Conservation (phyloP, 2,888 invertebrate genomes). For the Nebria salina region DNA sequence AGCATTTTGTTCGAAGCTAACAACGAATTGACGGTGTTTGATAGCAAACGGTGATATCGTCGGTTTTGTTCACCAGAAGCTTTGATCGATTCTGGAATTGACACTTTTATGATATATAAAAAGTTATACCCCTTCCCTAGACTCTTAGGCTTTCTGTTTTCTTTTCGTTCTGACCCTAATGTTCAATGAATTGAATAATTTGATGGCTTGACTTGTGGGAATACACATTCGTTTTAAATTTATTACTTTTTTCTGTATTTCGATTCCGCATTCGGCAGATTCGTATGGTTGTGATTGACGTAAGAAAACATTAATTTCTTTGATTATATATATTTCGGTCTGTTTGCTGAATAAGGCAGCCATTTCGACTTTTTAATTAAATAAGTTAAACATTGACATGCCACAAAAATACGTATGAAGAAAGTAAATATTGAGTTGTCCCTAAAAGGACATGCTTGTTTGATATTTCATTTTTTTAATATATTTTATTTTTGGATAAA, state of each 20-base stretch:
- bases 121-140: neutral
- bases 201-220: neutral
- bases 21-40: neutral
- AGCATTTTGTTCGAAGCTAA: neutral
- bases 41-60: neutral
- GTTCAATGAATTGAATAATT: slow-evolving; percentile 16
- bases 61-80: neutral
- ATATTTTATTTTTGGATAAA: no score
- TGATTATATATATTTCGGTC: neutral
- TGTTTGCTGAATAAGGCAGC: slow-evolving; percentile 9
- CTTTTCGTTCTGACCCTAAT: slow-evolving; percentile 3
- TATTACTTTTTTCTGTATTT: neutral
- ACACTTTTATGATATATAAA: slow-evolving; percentile 20
- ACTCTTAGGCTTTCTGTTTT: neutral
- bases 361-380: neutral
- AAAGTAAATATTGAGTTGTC: neutral
- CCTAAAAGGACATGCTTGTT: neutral
- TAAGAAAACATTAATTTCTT: neutral
- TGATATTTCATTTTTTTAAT: neutral
- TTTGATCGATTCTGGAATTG: slow-evolving; percentile 12
- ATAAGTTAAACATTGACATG: neutral
- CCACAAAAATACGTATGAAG: neutral
- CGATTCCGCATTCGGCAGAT: neutral
- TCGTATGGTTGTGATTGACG: neutral
- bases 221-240: slow-evolving; percentile 13